phyloP scores from a whole-genome alignment of 1,140 invertebrate genomes.

The Dermatophagoides farinae region DNA sequence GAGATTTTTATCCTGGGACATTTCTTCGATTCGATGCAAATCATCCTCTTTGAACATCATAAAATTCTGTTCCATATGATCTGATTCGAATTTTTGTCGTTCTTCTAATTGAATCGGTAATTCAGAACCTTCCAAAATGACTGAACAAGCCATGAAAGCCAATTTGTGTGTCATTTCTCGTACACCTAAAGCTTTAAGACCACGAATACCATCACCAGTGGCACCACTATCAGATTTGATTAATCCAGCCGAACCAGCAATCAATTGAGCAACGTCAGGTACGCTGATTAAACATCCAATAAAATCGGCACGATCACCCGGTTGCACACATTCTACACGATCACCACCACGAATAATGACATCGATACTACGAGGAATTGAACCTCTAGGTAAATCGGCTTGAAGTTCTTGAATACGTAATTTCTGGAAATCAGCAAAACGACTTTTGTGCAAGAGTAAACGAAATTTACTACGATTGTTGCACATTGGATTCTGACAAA shows the following conservation, averaged over 20 bases:
- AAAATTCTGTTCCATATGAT: slow-evolving; percentile 26
- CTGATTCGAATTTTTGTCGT: neutral
- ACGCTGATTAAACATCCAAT: slow-evolving; percentile 92
- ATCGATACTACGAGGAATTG: slow-evolving; percentile 86
- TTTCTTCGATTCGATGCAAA: slow-evolving; percentile 84
- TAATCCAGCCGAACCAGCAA: slow-evolving; percentile 9
- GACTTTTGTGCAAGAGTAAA: slow-evolving; percentile 75
- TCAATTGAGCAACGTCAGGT: slow-evolving; percentile 61
- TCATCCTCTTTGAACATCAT: slow-evolving; percentile 52
- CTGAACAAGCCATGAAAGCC: slow-evolving; percentile 78
- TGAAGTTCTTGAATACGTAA: slow-evolving; percentile 95
- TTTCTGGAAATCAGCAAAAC: slow-evolving; percentile 98
- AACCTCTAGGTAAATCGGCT: slow-evolving; percentile 82
- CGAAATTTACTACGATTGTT: slow-evolving; percentile 70
- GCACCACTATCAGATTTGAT: slow-evolving; percentile 10
- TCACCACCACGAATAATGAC: slow-evolving; percentile 77
- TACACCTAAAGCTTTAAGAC: slow-evolving; percentile 80
- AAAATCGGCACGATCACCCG: slow-evolving; percentile 78
- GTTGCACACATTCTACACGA: slow-evolving; percentile 85
- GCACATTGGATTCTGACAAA: slow-evolving; percentile 88
- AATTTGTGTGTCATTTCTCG: slow-evolving; percentile 84
- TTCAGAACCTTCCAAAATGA: slow-evolving; percentile 10
- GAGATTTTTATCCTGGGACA: slow-evolving; percentile 80
- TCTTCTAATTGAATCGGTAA: slow-evolving; percentile 6
- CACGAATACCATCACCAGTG: slow-evolving; percentile 68